Conservation (phyloP, 2,113 vertebrate species). For the Brachyhypopomus occidentalis region DNA sequence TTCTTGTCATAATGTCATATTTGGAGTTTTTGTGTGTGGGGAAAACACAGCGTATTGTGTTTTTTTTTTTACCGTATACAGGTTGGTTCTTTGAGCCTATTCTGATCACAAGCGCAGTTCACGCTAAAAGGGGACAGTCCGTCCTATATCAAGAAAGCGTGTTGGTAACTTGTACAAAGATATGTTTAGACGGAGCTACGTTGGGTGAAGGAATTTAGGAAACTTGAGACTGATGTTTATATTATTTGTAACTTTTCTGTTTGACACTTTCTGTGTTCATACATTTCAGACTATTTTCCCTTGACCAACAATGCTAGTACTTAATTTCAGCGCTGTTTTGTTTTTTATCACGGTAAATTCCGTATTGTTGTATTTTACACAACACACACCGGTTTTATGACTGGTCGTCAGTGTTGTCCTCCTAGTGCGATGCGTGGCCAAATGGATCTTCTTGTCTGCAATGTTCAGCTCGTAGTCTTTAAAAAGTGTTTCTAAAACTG, state of each 20-base stretch:
- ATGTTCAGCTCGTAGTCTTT: conserved; percentile 10
- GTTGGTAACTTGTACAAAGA: too few relatives aligned
- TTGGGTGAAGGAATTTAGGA: not conserved
- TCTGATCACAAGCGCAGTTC: too few relatives aligned
- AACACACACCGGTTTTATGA: not conserved
- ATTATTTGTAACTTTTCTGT: not conserved
- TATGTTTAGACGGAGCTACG: not conserved
- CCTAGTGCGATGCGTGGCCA: not conserved
- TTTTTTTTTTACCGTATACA: too few relatives aligned
- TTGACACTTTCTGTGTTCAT: not conserved
- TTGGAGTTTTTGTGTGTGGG: not conserved
- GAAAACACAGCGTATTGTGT: too few relatives aligned
- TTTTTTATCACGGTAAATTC: not conserved
- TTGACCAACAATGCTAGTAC: not conserved
- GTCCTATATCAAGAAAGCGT: too few relatives aligned
- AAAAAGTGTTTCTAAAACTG: conserved; percentile 12
- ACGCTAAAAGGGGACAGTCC: too few relatives aligned
- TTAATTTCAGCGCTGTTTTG: not conserved
- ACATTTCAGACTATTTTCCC: not conserved
- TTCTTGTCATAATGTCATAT: too few relatives aligned
- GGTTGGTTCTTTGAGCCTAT: too few relatives aligned
- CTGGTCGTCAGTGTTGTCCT: not conserved
- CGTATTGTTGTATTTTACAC: not conserved
- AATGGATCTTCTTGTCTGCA: conserved; percentile 28
- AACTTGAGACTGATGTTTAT: not conserved